Evolutionary conservation across 2,797 vertebrate species (phyloP).

Genomic region (Adelosebastes latens): DNA sequence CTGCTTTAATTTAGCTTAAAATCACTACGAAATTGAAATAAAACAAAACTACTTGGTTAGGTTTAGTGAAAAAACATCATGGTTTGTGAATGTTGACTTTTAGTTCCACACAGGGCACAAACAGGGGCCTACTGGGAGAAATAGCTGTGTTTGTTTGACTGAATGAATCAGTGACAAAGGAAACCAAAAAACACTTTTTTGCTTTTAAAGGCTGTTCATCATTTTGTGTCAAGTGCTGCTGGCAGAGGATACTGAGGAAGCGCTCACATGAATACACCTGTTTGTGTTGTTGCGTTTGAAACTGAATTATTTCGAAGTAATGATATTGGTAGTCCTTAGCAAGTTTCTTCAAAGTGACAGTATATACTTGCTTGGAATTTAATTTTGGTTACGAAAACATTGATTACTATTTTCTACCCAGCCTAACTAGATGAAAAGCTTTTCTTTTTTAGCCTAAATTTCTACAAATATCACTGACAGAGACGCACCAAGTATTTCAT

Average conservation of each 20-base stretch:
- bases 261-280: not conserved
- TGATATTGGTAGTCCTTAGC: not conserved
- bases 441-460: not conserved
- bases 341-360: not conserved
- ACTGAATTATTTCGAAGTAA: not conserved
- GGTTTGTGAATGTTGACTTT: too few relatives aligned
- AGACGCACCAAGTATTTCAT: too few relatives aligned
- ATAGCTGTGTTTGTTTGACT: not conserved
- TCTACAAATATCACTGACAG: not conserved
- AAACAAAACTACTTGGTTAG: not conserved
- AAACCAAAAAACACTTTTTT: not conserved
- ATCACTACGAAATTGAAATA: not conserved
- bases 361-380: not conserved
- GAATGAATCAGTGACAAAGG: not conserved
- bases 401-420: not conserved
- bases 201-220: not conserved
- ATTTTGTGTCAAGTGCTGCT: not conserved
- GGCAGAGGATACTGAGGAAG: not conserved
- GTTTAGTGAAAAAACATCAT: not conserved
- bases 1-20: not conserved
- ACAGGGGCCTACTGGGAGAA: not conserved
- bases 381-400: not conserved
- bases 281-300: not conserved
- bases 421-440: not conserved
- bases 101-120: not conserved